Base-by-base conservation (phyloP, 2,888 invertebrate genomes). In the Chrysolina oricalcia region DNA sequence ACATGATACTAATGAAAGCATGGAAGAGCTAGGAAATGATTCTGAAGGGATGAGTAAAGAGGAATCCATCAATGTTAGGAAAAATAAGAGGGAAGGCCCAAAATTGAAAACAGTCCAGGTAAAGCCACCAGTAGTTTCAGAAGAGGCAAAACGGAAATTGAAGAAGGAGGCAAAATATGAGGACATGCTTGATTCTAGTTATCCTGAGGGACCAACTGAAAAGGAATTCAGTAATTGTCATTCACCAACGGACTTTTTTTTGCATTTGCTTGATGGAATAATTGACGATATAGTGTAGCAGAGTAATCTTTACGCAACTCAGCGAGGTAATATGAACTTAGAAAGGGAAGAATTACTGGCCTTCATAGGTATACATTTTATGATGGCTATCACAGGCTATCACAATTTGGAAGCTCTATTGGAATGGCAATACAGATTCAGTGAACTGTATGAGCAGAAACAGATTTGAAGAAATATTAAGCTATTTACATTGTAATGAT, bases 401-500 rank as follows among this genome's bases (percentile, higher is more conserved):
- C 63, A n/a, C n/a, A 62, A 70, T 15, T n/a, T 63, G 35, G 63
- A 27, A n/a, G 17, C 63, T 35, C 63, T 63, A 66, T 17, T 74
- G 17, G 66, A 27, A 5, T 27, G 27, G 27, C 27, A 2, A 27
- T 3, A 2, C 5, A 27, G 27, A 27, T 27, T 27, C 5, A 27
- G 27, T 5, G 27, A 27, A 27, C 27, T 27, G 2, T 27, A 27
- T 27, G 27, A 27, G 27, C 27, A 68, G 69, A 27, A 56, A 53
- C 23, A 43, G 69, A 15, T 72, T 72, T 46, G 65, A 75, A 46
- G 40, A 75, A 43, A 64, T 72, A 19, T 65, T 67, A n/a, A 23
- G 23, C 27, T 68, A 40, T 50, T 23, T 75, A 10, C 67, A 71
- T 64, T 21, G 17, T 9, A 72, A 75, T 64, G 75, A 72, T 46